Evolutionary conservation across 2,888 invertebrate genomes (phyloP), one percentile per base, ranked within the genome.

Genomic region (Odontomyia ornata): DNA sequence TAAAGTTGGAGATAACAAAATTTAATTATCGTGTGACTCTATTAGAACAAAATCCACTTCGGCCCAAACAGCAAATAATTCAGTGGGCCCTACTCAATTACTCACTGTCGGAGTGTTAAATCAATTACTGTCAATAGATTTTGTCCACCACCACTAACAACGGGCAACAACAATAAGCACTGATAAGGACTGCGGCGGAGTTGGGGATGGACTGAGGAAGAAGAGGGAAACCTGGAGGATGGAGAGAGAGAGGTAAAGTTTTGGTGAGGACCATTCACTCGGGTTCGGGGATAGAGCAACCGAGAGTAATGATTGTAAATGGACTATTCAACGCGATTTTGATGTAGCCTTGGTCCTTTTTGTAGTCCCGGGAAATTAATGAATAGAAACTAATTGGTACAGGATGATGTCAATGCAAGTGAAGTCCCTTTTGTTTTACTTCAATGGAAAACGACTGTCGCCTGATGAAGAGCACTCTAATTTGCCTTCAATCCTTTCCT

Each of bases 361-460:
- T 57, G 73, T 15, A 30, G 36, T 57, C 43, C 21, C 46, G 69
- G 60, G 73, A 73, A 73, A 73, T 73, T 73, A 73, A 73, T 73
- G 73, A 73, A 73, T 73, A 73, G 73, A 57, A 73, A 73, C 73
- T 73, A 73, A 73, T 73, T 73, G 73, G 73, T 73, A 73, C 73
- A 73, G 73, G 73, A 57, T 57, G 73, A 73, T 73, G 73, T 73
- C 73, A 60, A 73, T 73, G 73, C 73, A 60, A 30, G 57, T 73
- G 73, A 57, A 57, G 27, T 25, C 60, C 73, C 30, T 60, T n/a
- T 73, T 73, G 73, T 73, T 73, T 57, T 25, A 30, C 25, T 25
- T 60, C 57, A 57, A 73, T 73, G 43, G 73, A 73, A 60, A 73
- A 57, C 43, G 73, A 60, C 60, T 73, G 73, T 36, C 57, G 36